These are phyloP conservation scores for Ganaspis sp. DNA, from an alignment of 1,140 invertebrate genomes.

Conservation along the genomic window DNA sequence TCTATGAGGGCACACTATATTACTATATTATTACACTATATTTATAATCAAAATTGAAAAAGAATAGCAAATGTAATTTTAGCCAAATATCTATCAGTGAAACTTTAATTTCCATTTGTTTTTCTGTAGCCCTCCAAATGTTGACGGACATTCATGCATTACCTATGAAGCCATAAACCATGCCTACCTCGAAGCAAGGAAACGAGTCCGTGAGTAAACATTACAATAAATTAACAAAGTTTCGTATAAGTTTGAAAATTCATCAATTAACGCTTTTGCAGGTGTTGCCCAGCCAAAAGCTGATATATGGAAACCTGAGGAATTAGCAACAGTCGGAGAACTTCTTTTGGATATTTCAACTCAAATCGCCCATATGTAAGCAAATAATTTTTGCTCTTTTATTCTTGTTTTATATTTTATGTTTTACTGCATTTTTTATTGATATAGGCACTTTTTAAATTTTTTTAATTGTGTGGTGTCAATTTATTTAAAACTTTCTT, in stretches of 20 bases:
- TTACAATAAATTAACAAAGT: slow-evolving; percentile 35
- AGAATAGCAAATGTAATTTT: neutral
- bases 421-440: no score
- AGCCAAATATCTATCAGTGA: neutral
- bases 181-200: slow-evolving; percentile 90
- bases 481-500: neutral
- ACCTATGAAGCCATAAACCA: slow-evolving; percentile 94
- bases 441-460: no score
- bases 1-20: no score
- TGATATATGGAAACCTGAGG: slow-evolving; percentile 83
- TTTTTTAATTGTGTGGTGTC: no score
- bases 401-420: no score
- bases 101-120: slow-evolving; percentile 39
- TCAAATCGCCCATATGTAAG: slow-evolving; percentile 91
- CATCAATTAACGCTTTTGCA: slow-evolving; percentile 73
- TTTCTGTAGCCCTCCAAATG: slow-evolving; percentile 79
- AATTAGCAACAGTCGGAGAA: slow-evolving; percentile 89
- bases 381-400: slow-evolving; percentile 48
- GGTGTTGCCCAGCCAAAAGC: slow-evolving; percentile 85
- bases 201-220: slow-evolving; percentile 83
- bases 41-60: neutral
- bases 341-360: slow-evolving; percentile 90
- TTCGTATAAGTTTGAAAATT: no score
- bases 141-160: slow-evolving; percentile 88
- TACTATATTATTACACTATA: no score